Percentiles rank a stretch among this genome's conserved stretches.
These are phyloP conservation scores for Toxostoma redivivum DNA, from an alignment of 2,113 vertebrate genomes.

Conservation along the genomic window DNA sequence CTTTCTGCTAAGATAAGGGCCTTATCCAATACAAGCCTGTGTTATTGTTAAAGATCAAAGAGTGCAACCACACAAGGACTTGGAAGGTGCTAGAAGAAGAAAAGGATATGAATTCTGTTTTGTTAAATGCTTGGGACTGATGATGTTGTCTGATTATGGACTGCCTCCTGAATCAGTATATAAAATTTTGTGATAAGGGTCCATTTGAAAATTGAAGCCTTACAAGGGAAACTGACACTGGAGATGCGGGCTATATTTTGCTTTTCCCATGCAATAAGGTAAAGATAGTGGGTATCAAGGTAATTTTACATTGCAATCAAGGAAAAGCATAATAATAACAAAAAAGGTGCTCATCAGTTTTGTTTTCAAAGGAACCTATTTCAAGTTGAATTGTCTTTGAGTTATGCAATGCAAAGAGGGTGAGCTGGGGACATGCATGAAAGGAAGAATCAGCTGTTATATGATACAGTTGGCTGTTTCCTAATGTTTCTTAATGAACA, in stretches of 20 bases:
- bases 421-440: constrained; percentile 1
- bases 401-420: neutral
- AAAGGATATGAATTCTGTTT: neutral
- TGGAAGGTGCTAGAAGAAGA: neutral
- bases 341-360: neutral
- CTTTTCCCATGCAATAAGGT: neutral
- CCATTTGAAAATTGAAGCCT: neutral
- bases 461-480: neutral
- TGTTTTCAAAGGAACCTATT: neutral
- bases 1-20: neutral
- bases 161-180: neutral
- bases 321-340: neutral
- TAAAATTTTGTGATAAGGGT: neutral
- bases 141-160: neutral
- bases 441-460: neutral
- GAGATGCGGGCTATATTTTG: neutral
- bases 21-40: neutral
- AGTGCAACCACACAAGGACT: neutral
- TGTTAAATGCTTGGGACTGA: neutral
- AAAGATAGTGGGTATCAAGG: neutral
- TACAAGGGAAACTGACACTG: neutral
- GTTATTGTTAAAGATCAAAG: neutral
- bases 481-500: constrained; percentile 53
- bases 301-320: neutral
- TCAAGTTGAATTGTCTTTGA: constrained; percentile 1